These are phyloP conservation scores for Calosoma granatense DNA, from an alignment of 1,140 invertebrate species.

Conservation along the genomic window DNA sequence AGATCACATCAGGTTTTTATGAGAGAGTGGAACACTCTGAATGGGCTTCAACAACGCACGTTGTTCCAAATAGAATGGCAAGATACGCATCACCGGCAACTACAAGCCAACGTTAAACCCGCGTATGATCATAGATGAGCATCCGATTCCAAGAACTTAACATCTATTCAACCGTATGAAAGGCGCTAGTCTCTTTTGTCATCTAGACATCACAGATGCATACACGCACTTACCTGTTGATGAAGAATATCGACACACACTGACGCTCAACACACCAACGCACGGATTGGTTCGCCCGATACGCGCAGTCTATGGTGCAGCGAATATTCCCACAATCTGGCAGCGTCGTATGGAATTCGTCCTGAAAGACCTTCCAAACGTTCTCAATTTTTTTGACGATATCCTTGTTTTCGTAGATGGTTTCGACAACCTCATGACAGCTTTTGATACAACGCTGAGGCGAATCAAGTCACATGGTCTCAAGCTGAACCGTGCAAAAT, in stretches of 20 bases:
- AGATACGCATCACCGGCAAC: slow-evolving; percentile 23
- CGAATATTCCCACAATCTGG: slow-evolving; percentile 21
- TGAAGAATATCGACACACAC: slow-evolving; percentile 17
- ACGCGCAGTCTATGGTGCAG: slow-evolving; percentile 18
- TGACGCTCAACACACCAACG: slow-evolving; percentile 21
- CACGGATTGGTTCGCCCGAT: slow-evolving; percentile 21
- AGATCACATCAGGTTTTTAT: slow-evolving; percentile 19
- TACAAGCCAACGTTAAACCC: slow-evolving; percentile 25
- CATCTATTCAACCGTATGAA: slow-evolving; percentile 22
- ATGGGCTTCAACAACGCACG: slow-evolving; percentile 20
- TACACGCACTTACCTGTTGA: slow-evolving; percentile 16
- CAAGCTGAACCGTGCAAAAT: slow-evolving; percentile 21
- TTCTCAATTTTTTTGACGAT: slow-evolving; percentile 18
- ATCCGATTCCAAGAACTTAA: slow-evolving; percentile 21
- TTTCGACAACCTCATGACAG: not conserved
- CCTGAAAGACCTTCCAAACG: slow-evolving; percentile 13
- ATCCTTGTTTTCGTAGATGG: slow-evolving; percentile 10
- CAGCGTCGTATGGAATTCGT: slow-evolving; percentile 16
- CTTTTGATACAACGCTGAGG: slow-evolving; percentile 13
- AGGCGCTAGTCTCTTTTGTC: slow-evolving; percentile 12
- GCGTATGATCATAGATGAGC: slow-evolving; percentile 23
- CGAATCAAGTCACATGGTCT: slow-evolving; percentile 12
- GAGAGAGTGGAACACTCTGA: slow-evolving; percentile 19
- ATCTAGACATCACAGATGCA: slow-evolving; percentile 21
- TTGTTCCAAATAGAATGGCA: slow-evolving; percentile 22